Percentiles rank a stretch among this genome's conserved stretches.
Evolutionary conservation across 2,888 invertebrate genomes (phyloP).

Genomic region (Gymnocheta viridis): DNA sequence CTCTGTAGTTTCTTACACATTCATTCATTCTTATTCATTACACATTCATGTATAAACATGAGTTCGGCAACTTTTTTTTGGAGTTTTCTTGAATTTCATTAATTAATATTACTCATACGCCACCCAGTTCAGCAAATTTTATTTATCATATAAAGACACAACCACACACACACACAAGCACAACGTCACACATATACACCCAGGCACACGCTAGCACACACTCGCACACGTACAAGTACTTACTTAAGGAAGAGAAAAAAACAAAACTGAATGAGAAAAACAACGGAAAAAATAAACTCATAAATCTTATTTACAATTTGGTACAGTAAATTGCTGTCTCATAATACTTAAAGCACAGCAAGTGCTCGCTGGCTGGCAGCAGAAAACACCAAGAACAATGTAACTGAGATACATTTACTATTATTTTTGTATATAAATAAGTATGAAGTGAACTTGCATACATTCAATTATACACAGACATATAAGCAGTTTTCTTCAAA

Average conservation of each 20-base stretch:
- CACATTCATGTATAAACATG: background rate
- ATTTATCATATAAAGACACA: slow-evolving; percentile 67
- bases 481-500: background rate
- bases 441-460: background rate
- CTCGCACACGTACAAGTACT: background rate
- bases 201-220: no score
- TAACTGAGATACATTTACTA: slow-evolving; percentile 30
- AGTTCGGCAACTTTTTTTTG: background rate
- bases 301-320: slow-evolving; percentile 70
- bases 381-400: slow-evolving; percentile 33
- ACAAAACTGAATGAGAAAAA: background rate
- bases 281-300: slow-evolving; percentile 54
- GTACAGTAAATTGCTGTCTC: slow-evolving; percentile 69
- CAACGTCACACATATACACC: no score
- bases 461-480: slow-evolving; percentile 14
- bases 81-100: slow-evolving; percentile 48
- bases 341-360: slow-evolving; percentile 68
- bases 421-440: background rate
- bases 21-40: background rate
- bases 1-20: slow-evolving; percentile 38
- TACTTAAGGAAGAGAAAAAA: background rate
- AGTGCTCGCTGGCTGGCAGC: slow-evolving; percentile 35
- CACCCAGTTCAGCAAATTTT: slow-evolving; percentile 63
- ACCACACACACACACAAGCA: background rate
- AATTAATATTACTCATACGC: slow-evolving; percentile 70